A percentile compares a stretch with the other conserved stretches of the same genome.
These are phyloP conservation scores for Phocoena phocoena DNA, from an alignment of 2,113 vertebrate genomes.

Conservation along the genomic window DNA sequence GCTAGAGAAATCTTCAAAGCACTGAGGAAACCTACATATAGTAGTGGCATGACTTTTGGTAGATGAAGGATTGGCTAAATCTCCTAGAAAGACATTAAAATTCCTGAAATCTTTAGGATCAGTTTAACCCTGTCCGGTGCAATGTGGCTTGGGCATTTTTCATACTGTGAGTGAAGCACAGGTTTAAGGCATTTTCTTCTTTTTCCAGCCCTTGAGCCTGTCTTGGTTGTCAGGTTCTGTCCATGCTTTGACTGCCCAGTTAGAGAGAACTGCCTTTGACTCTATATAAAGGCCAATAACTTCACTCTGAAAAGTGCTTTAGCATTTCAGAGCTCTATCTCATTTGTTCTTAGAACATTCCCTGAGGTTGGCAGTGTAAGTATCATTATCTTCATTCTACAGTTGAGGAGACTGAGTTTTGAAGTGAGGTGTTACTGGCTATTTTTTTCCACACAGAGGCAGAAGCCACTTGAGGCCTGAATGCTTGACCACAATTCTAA, in stretches of 20 bases:
- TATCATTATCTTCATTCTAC: not conserved
- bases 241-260: not conserved
- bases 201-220: not conserved
- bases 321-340: not conserved
- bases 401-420: not conserved
- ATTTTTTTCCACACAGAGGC: constrained; percentile 2
- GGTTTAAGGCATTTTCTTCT: not conserved
- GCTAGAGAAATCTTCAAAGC: not conserved
- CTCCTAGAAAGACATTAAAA: not conserved
- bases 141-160: not conserved
- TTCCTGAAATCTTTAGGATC: not conserved
- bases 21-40: not conserved
- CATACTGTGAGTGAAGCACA: not conserved
- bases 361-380: not conserved
- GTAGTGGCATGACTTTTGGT: not conserved
- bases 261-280: not conserved
- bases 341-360: not conserved
- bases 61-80: not conserved
- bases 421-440: constrained; percentile 20
- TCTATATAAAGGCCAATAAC: not conserved
- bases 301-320: not conserved
- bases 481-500: not conserved
- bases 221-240: not conserved
- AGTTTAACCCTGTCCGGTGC: not conserved
- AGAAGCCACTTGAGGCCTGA: not conserved